Base-by-base conservation (phyloP, 2,113 vertebrate species). In the Scartelaos histophorus region DNA sequence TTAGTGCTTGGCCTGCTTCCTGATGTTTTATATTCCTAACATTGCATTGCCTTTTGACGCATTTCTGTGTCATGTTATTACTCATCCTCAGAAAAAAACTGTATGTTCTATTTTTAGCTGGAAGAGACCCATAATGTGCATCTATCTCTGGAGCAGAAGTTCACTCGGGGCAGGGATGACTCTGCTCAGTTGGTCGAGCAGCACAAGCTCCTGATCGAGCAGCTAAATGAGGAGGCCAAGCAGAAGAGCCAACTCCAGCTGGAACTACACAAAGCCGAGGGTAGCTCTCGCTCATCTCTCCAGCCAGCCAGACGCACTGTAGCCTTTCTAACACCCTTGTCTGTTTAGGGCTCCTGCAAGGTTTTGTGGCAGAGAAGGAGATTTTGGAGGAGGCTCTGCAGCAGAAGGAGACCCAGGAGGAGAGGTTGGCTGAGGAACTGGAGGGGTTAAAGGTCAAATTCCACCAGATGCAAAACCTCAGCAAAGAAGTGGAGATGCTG, bases 241-340 rank as follows among this genome's bases (percentile, higher is more conserved):
- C 85, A 89, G 38, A 96, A 95, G 89, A 93, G 90, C 17, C 85
- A 89, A 4, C 93, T 99, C 64, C 90, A 89, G 2, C 81, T 97
- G 13, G 91, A 98, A 60, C 93, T 98, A 46, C 96, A 99, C 80
- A 97, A 96, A 80, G 91, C 95, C 0, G 94, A 95, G 75, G 97
- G 98, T 99, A 94, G 91, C 61, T 6, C 2, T 2, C 7, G n/a
- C 29, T 45, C 3, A 25, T 46, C 29, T 7, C 58, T 61, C 24
- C 10, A n/a, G 43, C 2, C 7, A 12, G 21, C 19, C 38, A 11
- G 29, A 64, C 34, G 61, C 34, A 3, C 61, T 43, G 16, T 12
- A 64, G 29, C 1, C 15, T 47, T 11, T 47, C 25, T 16, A 13
- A 57, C 38, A 9, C 58, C n/a, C 12, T 2, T 25, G 11, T 66